A percentile compares a stretch with the other conserved stretches of the same genome.
Evolutionary conservation across 1,140 invertebrate species (phyloP).

Genomic region (Lycorma delicatula): DNA sequence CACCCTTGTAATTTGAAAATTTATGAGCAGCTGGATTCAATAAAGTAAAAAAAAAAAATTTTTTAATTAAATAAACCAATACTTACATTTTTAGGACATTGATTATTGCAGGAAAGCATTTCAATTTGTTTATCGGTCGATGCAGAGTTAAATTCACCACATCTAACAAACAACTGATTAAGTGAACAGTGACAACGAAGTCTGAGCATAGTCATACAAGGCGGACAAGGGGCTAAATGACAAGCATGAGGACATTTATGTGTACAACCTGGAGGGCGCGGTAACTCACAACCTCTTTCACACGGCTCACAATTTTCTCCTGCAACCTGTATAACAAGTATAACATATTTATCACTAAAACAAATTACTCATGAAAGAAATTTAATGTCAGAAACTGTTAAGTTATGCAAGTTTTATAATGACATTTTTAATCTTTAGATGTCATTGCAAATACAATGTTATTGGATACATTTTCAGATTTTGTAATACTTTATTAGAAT

Average conservation of each 20-base stretch:
- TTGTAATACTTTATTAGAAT: too few relatives aligned
- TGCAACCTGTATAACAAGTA: slow-evolving; percentile 27
- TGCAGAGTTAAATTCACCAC: slow-evolving; percentile 51
- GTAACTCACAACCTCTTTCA: slow-evolving; percentile 54
- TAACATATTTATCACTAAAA: slow-evolving; percentile 9
- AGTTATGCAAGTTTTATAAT: too few relatives aligned
- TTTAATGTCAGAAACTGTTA: slow-evolving; percentile 33
- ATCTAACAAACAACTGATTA: slow-evolving; percentile 61
- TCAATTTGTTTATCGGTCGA: slow-evolving; percentile 40
- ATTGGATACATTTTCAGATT: background rate
- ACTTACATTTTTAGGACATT: slow-evolving; percentile 73
- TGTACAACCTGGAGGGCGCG: slow-evolving; percentile 62
- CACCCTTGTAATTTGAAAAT: too few relatives aligned
- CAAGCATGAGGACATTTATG: slow-evolving; percentile 69
- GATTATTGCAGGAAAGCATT: slow-evolving; percentile 66
- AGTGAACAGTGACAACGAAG: slow-evolving; percentile 72
- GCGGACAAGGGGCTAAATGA: slow-evolving; percentile 58
- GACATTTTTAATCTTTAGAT: too few relatives aligned
- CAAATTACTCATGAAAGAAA: too few relatives aligned
- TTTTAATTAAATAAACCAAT: slow-evolving; percentile 2
- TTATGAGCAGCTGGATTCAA: too few relatives aligned
- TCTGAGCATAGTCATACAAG: slow-evolving; percentile 62
- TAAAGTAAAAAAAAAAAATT: background rate
- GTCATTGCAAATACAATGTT: too few relatives aligned
- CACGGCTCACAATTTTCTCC: slow-evolving; percentile 60